Conservation (phyloP, 2,113 vertebrate species). For the Uropsilus gracilis region DNA sequence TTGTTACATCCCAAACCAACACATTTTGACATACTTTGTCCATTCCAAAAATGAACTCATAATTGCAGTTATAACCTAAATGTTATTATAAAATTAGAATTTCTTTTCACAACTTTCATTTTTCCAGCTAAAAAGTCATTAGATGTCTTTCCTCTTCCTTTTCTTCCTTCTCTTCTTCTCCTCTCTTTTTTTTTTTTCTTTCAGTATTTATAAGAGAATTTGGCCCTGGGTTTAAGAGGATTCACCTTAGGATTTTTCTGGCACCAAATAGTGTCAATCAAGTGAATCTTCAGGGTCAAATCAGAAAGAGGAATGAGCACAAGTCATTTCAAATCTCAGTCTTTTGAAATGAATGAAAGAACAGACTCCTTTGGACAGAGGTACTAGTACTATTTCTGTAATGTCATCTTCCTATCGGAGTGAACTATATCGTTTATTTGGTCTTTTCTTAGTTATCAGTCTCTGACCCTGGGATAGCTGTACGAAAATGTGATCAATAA, state of each 20-base stretch:
- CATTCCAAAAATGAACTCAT: not conserved
- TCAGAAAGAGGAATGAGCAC: not conserved
- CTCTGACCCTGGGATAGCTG: not conserved
- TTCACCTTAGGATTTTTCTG: not conserved
- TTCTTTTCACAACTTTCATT: conserved; percentile 14
- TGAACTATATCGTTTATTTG: not conserved
- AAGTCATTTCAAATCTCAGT: not conserved
- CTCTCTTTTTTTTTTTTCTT: not conserved
- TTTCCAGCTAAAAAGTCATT: conserved; percentile 11
- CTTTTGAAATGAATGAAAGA: not conserved
- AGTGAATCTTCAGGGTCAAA: not conserved
- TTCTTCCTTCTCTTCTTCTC: not conserved
- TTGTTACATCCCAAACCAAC: not conserved
- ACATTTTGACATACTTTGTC: not conserved
- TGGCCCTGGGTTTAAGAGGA: not conserved
- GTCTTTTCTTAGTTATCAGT: not conserved
- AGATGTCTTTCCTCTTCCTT: not conserved
- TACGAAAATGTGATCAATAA: not conserved
- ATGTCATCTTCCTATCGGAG: not conserved
- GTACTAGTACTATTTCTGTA: not conserved
- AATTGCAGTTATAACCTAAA: not conserved
- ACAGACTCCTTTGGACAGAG: not conserved
- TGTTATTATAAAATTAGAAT: not conserved
- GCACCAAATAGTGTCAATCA: not conserved
- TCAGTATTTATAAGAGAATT: not conserved